phyloP scores from a whole-genome alignment of 2,888 invertebrate genomes.

The Cephonodes hylas region DNA sequence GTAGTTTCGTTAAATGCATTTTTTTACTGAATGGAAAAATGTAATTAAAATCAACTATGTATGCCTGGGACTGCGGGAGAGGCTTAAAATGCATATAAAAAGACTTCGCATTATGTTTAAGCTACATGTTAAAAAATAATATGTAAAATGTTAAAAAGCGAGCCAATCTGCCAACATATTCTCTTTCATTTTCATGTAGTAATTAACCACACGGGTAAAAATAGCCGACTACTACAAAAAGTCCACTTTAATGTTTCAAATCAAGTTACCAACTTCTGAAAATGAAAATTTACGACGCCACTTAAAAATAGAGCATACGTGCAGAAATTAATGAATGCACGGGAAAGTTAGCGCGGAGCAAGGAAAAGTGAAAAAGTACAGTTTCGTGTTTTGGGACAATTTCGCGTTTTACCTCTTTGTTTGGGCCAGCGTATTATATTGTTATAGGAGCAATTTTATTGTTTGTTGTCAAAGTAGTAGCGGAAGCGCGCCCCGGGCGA shows the following conservation, averaged over 20 bases:
- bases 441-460: slow-evolving; percentile 34
- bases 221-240: background rate
- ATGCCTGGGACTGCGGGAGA: too few relatives aligned
- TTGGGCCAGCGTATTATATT: slow-evolving; percentile 28
- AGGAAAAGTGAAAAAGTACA: background rate
- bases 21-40: too few relatives aligned
- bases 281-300: background rate
- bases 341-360: background rate
- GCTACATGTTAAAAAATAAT: background rate
- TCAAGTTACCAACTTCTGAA: slow-evolving; percentile 1
- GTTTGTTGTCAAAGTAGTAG: slow-evolving; percentile 33
- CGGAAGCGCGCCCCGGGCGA: slow-evolving; percentile 15
- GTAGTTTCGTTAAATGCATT: too few relatives aligned
- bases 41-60: too few relatives aligned
- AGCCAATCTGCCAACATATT: background rate
- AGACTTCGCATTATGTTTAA: background rate
- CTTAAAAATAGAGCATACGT: slow-evolving; percentile 1
- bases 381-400: background rate
- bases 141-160: too few relatives aligned
- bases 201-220: background rate
- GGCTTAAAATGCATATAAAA: too few relatives aligned
- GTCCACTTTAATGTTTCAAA: background rate
- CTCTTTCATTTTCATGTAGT: background rate
- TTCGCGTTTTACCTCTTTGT: background rate
- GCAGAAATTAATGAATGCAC: background rate